These are phyloP conservation scores for Archips xylosteana DNA, from an alignment of 2,888 invertebrate genomes.

Conservation along the genomic window DNA sequence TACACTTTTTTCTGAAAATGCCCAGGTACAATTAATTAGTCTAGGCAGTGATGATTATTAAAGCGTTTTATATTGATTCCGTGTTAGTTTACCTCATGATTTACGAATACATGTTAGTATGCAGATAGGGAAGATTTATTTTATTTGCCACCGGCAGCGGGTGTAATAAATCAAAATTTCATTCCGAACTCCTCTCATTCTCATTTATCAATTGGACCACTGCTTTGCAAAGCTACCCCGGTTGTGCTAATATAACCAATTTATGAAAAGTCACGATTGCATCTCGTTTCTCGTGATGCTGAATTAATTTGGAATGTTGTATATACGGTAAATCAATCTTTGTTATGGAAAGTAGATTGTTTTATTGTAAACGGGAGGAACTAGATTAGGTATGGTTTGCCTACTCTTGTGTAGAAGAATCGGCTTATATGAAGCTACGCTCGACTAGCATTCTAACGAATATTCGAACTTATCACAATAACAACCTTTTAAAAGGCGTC, in stretches of 20 bases:
- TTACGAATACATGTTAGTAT: conserved; percentile 5
- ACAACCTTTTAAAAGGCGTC: conserved; percentile 5
- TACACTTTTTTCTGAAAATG: no score
- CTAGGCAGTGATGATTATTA: background rate
- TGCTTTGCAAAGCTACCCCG: background rate
- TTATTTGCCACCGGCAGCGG: background rate
- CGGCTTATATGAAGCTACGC: background rate
- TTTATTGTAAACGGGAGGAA: no score
- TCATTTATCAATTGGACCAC: conserved; percentile 17
- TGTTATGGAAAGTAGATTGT: background rate
- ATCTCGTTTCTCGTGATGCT: conserved; percentile 1
- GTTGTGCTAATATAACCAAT: conserved; percentile 12
- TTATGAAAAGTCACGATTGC: conserved; percentile 36
- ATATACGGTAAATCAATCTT: background rate
- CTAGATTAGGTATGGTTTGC: background rate
- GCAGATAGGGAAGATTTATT: conserved; percentile 1
- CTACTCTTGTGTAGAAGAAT: background rate
- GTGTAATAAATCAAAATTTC: background rate
- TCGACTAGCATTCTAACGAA: background rate
- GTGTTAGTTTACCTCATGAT: background rate
- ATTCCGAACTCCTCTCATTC: conserved; percentile 7
- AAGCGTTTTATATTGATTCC: background rate
- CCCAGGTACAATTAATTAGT: background rate
- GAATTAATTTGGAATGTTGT: conserved; percentile 3
- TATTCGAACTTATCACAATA: background rate